Percentiles rank a stretch among this genome's conserved stretches.
phyloP scores from a whole-genome alignment of 1,140 invertebrate genomes.

The Hyles euphorbiae region DNA sequence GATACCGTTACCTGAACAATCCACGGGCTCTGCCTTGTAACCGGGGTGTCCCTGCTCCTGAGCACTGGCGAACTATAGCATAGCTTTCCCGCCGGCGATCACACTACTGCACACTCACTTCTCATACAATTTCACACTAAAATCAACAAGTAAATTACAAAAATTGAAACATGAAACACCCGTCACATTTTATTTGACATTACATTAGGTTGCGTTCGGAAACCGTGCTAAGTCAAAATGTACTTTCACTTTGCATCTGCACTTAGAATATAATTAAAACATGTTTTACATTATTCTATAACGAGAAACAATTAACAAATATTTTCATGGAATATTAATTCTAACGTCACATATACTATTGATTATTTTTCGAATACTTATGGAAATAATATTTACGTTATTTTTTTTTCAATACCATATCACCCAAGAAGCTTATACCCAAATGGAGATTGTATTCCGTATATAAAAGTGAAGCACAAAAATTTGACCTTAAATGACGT shows the following conservation, averaged over 20 bases:
- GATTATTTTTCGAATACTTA: too few relatives aligned
- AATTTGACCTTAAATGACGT: too few relatives aligned
- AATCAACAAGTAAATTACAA: conserved; percentile 69
- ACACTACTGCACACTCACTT: conserved; percentile 42
- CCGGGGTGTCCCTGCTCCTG: conserved; percentile 24
- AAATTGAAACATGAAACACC: conserved; percentile 60
- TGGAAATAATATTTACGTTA: too few relatives aligned
- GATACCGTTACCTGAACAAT: conserved; percentile 68
- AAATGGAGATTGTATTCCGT: too few relatives aligned
- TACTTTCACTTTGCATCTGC: conserved; percentile 7
- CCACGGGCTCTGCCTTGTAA: conserved; percentile 31
- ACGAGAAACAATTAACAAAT: neutral
- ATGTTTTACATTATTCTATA: neutral
- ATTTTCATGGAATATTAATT: too few relatives aligned
- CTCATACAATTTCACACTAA: conserved; percentile 48
- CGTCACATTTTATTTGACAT: conserved; percentile 60
- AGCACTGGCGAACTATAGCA: conserved; percentile 46
- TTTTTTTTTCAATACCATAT: too few relatives aligned
- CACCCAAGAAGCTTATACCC: too few relatives aligned
- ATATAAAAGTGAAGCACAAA: too few relatives aligned
- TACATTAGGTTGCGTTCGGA: conserved; percentile 36
- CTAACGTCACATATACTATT: too few relatives aligned
- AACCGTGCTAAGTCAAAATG: conserved; percentile 5
- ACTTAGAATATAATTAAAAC: neutral
- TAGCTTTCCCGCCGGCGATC: conserved; percentile 32